phyloP scores from a whole-genome alignment of 2,113 vertebrate genomes.

The Anolis sagrei region DNA sequence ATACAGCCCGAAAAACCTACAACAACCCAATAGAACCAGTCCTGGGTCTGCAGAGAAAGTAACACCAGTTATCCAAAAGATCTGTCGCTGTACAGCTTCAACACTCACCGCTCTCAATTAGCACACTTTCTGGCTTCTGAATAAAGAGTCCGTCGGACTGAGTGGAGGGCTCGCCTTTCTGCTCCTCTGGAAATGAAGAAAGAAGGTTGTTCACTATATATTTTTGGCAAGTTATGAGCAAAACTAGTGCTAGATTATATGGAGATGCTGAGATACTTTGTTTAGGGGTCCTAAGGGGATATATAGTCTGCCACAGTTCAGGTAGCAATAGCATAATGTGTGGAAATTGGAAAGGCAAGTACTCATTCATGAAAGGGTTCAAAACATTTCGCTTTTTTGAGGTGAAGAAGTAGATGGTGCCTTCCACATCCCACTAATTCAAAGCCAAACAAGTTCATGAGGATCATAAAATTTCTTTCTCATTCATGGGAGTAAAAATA shows the following conservation, averaged over 20 bases:
- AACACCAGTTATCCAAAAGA: background rate
- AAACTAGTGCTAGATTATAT: background rate
- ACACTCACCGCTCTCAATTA: conserved; percentile 7
- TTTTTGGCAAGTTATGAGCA: too few species aligned
- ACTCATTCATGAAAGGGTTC: too few species aligned
- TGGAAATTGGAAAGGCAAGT: background rate
- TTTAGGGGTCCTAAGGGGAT: background rate
- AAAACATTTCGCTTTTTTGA: too few species aligned
- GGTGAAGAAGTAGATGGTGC: too few species aligned
- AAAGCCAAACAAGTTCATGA: too few species aligned
- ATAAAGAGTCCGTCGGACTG: conserved; percentile 24
- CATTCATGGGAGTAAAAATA: too few species aligned
- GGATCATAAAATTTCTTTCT: too few species aligned
- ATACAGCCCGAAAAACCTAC: too few species aligned
- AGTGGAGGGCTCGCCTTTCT: conserved; percentile 9
- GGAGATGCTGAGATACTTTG: background rate
- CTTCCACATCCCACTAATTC: too few species aligned
- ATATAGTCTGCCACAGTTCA: background rate
- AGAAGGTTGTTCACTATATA: background rate
- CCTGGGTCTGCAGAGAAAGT: background rate
- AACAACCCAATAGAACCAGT: too few species aligned
- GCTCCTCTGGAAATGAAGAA: background rate
- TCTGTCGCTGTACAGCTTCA: background rate
- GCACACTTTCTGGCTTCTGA: conserved; percentile 25
- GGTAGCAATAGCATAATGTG: background rate